Conservation (phyloP, 2,888 invertebrate species). For the Icerya purchasi region DNA sequence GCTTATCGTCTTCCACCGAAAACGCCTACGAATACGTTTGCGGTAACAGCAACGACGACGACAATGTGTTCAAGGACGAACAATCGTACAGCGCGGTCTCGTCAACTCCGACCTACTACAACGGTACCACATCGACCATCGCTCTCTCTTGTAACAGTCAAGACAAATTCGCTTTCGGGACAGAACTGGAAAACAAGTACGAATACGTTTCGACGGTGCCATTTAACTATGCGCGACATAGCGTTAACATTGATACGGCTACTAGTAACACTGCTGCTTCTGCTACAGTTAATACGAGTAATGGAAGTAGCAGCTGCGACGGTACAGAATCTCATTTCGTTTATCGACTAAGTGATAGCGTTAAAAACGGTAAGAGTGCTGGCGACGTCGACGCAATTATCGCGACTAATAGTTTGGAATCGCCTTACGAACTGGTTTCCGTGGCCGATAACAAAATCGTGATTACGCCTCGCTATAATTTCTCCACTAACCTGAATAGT, state of each 20-base stretch:
- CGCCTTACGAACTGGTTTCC: constrained; percentile 10
- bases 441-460: constrained; percentile 10
- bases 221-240: no score
- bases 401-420: background rate
- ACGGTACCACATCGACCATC: background rate
- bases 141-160: background rate
- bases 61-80: no score
- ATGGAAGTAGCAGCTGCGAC: background rate
- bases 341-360: background rate
- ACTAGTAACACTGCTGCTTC: background rate
- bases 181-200: background rate
- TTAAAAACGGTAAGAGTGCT: no score
- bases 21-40: background rate
- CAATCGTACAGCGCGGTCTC: no score
- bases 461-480: constrained; percentile 1
- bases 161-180: no score
- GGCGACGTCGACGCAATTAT: no score
- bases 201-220: background rate
- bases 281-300: background rate
- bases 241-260: no score
- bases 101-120: no score
- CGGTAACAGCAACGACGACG: background rate
- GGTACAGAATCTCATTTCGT: background rate
- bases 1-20: background rate
- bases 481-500: background rate